Evolutionary conservation across 1,140 invertebrate genomes (phyloP), one percentile per base, ranked within the genome.

Genomic region (Thalassaphorura encarpata): DNA sequence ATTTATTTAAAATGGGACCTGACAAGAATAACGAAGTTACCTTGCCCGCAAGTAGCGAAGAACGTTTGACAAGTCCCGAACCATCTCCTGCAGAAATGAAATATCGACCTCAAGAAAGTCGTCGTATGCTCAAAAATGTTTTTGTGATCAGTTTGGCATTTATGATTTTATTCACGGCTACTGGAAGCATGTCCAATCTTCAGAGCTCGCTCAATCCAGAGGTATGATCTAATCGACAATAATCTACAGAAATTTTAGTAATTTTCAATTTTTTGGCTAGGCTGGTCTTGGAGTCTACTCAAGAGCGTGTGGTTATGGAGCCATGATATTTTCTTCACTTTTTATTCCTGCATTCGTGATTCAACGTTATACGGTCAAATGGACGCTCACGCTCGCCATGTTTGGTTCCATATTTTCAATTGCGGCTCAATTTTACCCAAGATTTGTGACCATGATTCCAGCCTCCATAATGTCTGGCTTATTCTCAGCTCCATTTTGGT

Each of bases 401-500:
- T 69, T 90, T 39, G 89, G 89, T 68, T 97, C 97, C 74, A 84
- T 85, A 8, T 82, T 89, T 1, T 98, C 95, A 73, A 93, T 97
- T 66, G 87, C 78, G 3, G 84, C 90, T 2, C 93, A 97, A 72
- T 92, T 97, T 66, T 87, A 90, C 66, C 89, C 91, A 0, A 76
- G 75, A 52, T 91, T 89, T 71, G 89, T 87, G 67, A 92, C 90
- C 2, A 76, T 97, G 19, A 84, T 95, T n/a, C 92, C 92, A 1
- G 68, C 70, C 8, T 73, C 75, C 0, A 65, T 76, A 62, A 67
- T 29, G 55, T n/a, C 52, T 5, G 77, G 77, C 58, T 72, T 95
- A 26, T 90, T 89, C 0, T 92, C 90, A 1, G 91, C 92, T 0
- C 92, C 91, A 31, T 85, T 97, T 80, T 97, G 94, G 94, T 87